Evolutionary conservation across 2,888 invertebrate species (phyloP).

Genomic region (Erebia aethiops): DNA sequence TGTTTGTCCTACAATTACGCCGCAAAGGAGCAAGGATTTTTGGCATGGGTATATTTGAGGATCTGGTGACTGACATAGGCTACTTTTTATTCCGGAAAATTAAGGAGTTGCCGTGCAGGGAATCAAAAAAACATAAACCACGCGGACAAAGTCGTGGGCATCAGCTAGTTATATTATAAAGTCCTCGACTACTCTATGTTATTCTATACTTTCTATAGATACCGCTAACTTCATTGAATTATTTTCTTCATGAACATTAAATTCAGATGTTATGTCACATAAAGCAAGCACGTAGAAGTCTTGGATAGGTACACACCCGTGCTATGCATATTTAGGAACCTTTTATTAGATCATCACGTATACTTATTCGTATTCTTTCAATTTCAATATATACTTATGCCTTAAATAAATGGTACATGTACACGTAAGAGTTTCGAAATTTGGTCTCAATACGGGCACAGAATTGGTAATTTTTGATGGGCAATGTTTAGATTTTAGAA

Average conservation of each 20-base stretch:
- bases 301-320: background rate
- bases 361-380: background rate
- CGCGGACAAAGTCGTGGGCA: too few relatives aligned
- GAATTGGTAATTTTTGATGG: background rate
- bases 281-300: background rate
- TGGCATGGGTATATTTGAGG: too few relatives aligned
- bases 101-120: too few relatives aligned
- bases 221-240: background rate
- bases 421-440: constrained; percentile 9
- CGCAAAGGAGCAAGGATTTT: too few relatives aligned
- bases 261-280: background rate
- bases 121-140: too few relatives aligned
- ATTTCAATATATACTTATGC: constrained; percentile 15
- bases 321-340: constrained; percentile 1
- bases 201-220: background rate
- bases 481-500: background rate
- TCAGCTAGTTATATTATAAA: background rate
- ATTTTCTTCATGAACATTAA: background rate
- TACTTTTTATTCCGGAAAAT: too few relatives aligned
- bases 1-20: too few relatives aligned
- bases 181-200: background rate
- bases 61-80: too few relatives aligned
- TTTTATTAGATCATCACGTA: constrained; percentile 11
- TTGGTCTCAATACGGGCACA: constrained; percentile 5
- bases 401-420: constrained; percentile 1